A percentile compares a stretch with the other conserved stretches of the same genome.
Evolutionary conservation across 2,113 vertebrate genomes (phyloP).

Genomic region (Pachyramphus minor): DNA sequence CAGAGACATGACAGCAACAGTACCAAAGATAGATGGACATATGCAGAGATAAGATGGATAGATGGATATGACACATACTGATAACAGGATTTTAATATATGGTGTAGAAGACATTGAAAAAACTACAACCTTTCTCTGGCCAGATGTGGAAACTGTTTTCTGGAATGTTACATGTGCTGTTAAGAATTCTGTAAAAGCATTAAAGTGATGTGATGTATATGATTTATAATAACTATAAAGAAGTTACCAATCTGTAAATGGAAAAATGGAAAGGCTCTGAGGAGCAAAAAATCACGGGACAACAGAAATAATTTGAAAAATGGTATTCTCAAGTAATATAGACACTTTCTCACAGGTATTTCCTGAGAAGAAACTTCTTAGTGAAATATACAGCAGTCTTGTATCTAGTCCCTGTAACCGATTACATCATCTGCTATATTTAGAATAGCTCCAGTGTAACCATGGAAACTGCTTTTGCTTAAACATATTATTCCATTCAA

Average conservation of each 20-base stretch:
- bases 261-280: slow-evolving; percentile 43
- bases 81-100: slow-evolving; percentile 29
- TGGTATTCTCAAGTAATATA: slow-evolving; percentile 41
- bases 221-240: slow-evolving; percentile 54
- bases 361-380: slow-evolving; percentile 63
- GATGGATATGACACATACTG: slow-evolving; percentile 19
- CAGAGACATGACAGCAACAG: not conserved
- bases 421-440: slow-evolving; percentile 78
- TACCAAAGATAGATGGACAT: slow-evolving; percentile 13
- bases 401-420: slow-evolving; percentile 48
- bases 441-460: slow-evolving; percentile 72
- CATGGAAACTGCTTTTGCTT: slow-evolving; percentile 78
- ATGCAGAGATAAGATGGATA: not conserved
- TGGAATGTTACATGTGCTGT: not conserved
- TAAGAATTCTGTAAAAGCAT: slow-evolving; percentile 20
- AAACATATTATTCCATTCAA: slow-evolving; percentile 64
- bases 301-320: slow-evolving; percentile 68
- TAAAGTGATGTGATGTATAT: not conserved
- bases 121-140: not conserved
- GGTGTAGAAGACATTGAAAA: not conserved
- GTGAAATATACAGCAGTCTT: slow-evolving; percentile 47
- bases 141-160: not conserved
- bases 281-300: slow-evolving; percentile 46
- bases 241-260: slow-evolving; percentile 32
- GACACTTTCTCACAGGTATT: slow-evolving; percentile 43